Conservation (phyloP, 2,113 vertebrate species). For the Pangasianodon gigas region DNA sequence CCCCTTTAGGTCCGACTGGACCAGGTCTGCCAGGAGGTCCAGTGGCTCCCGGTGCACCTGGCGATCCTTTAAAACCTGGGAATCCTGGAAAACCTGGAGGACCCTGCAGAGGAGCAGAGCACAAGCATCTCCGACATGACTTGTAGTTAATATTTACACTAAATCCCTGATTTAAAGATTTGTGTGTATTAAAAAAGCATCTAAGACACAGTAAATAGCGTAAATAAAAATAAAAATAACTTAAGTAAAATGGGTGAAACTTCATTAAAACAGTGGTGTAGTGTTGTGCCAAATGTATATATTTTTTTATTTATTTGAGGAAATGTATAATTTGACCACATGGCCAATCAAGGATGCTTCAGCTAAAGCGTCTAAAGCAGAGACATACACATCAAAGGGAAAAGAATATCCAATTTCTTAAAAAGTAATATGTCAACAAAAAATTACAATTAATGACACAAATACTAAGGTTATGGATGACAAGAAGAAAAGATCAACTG, state of each 20-base stretch:
- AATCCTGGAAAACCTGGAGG: slow-evolving; percentile 78
- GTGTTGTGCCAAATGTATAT: neutral
- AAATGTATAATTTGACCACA: neutral
- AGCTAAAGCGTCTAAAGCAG: neutral
- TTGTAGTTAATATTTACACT: neutral
- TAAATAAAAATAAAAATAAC: neutral
- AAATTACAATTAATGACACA: neutral
- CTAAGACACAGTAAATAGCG: neutral
- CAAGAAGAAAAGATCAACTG: neutral
- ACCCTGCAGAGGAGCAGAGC: slow-evolving; percentile 68
- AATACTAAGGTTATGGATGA: neutral
- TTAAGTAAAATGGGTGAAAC: neutral
- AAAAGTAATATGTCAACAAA: neutral
- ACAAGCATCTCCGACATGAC: neutral
- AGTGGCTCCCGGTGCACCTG: slow-evolving; percentile 70
- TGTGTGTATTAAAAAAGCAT: neutral
- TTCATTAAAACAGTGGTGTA: neutral
- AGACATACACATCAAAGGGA: no score
- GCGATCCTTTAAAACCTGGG: slow-evolving; percentile 81
- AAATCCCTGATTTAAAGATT: neutral
- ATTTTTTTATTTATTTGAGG: neutral
- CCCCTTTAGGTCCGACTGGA: slow-evolving; percentile 69
- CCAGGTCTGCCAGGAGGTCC: slow-evolving; percentile 72
- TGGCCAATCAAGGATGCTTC: neutral
- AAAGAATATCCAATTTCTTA: neutral